Evolutionary conservation across 2,888 invertebrate genomes (phyloP).

Genomic region (Patella ulyssiponensis): DNA sequence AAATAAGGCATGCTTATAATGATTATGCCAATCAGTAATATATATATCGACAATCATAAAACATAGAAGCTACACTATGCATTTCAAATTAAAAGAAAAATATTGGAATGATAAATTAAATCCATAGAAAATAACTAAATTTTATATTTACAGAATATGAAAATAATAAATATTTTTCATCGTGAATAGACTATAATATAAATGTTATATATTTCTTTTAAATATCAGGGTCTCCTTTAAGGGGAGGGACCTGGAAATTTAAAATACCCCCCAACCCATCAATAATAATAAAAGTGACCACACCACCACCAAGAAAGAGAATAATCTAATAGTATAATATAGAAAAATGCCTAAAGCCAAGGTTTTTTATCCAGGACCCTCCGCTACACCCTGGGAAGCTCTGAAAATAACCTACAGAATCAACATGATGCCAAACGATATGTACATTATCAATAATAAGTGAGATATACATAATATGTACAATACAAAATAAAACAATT

Average conservation of each 20-base stretch:
- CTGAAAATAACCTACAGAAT: background rate
- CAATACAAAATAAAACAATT: too few relatives aligned
- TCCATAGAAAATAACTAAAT: background rate
- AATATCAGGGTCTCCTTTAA: background rate
- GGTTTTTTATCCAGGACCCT: slow-evolving; percentile 1
- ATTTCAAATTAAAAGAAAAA: background rate
- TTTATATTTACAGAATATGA: too few relatives aligned
- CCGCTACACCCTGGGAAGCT: background rate
- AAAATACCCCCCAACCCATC: too few relatives aligned
- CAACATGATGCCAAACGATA: background rate
- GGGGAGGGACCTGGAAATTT: background rate
- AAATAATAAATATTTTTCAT: too few relatives aligned
- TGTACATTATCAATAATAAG: background rate
- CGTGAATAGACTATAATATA: too few relatives aligned
- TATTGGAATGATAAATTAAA: background rate
- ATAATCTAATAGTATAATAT: too few relatives aligned
- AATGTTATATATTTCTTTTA: too few relatives aligned
- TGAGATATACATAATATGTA: background rate
- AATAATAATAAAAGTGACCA: too few relatives aligned
- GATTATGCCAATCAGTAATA: background rate
- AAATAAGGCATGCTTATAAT: slow-evolving; percentile 8
- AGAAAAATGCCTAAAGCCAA: background rate
- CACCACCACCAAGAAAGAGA: too few relatives aligned
- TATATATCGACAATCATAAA: background rate
- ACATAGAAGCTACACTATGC: background rate